phyloP scores from a whole-genome alignment of 2,113 vertebrate genomes.

The Phoxinus phoxinus region DNA sequence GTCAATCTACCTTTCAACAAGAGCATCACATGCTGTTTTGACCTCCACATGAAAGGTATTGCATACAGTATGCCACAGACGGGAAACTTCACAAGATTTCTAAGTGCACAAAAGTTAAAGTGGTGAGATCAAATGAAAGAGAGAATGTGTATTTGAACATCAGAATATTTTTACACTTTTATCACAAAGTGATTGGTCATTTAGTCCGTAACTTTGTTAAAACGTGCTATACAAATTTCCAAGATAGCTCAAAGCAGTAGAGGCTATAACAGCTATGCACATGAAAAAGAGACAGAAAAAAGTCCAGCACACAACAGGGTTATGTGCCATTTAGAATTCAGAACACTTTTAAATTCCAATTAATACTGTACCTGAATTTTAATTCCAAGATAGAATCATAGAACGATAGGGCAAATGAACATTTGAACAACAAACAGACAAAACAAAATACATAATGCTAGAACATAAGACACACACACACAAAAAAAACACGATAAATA shows the following conservation, averaged over 20 bases:
- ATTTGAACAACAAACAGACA: background rate
- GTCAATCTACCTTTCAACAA: background rate
- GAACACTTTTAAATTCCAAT: background rate
- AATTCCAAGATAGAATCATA: background rate
- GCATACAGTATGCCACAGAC: background rate
- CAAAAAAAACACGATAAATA: background rate
- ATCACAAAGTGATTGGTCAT: background rate
- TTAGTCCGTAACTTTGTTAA: background rate
- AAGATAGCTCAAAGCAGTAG: background rate
- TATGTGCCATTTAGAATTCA: background rate
- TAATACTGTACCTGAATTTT: background rate
- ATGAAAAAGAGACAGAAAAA: background rate
- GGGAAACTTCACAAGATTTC: background rate
- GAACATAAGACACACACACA: background rate
- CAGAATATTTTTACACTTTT: background rate
- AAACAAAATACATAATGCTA: background rate
- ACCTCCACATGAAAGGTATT: background rate
- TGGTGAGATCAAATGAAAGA: background rate
- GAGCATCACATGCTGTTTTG: background rate
- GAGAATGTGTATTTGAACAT: background rate
- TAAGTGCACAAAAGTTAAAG: background rate
- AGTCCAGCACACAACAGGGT: background rate
- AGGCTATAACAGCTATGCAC: background rate
- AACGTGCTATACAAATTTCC: background rate
- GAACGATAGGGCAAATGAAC: background rate